Base-by-base conservation (phyloP, 2,888 invertebrate genomes). In the Acrocera orbiculus region DNA sequence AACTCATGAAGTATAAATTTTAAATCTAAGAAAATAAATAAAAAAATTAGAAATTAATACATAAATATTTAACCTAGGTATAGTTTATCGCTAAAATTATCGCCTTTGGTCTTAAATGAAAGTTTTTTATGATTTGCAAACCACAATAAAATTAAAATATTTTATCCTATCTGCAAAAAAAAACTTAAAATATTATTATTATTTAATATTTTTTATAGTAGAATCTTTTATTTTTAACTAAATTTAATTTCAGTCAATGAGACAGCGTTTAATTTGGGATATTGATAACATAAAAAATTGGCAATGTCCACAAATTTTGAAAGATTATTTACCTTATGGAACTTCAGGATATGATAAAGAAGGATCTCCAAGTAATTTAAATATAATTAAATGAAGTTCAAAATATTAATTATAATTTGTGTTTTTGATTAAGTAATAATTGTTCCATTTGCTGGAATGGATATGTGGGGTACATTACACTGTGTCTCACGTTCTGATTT, bases 261-360 rank as follows among this genome's bases (percentile, higher is more conserved):
- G 54, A 38, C 56, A 50, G 2, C 51, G 56, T 31, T 48, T 49
- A 36, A 57, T 54, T 51, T 81, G 79, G 81, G 76, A 73, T 32
- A 69, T 78, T 2, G 83, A 85, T 47, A 66, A 64, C 4, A 54
- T 81, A 22, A 62, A 64, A 4, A 61, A 68, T 2, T 85, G 82
- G 82, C 62, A 73, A 36, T 65, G 73, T 1, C 80, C 82, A 0
- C 72, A 76, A 49, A 68, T 73, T 0, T 54, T 90, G 8, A 57
- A 62, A 15, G 71, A 73, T 32, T 77, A 80, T 57, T 70, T 78
- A 47, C 83, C 87, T 0, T 77, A 79, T 35, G 90, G 90, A 25
- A 61, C 73, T 9, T 62, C 71, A 33, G 90, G 92, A 2, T 76
- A 69, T 44, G 89, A 90, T 51, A 81, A 79, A 45, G 80, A 83